A percentile compares a stretch with the other conserved stretches of the same genome.
phyloP scores from a whole-genome alignment of 2,113 vertebrate species.

The Anoura caudifer region DNA sequence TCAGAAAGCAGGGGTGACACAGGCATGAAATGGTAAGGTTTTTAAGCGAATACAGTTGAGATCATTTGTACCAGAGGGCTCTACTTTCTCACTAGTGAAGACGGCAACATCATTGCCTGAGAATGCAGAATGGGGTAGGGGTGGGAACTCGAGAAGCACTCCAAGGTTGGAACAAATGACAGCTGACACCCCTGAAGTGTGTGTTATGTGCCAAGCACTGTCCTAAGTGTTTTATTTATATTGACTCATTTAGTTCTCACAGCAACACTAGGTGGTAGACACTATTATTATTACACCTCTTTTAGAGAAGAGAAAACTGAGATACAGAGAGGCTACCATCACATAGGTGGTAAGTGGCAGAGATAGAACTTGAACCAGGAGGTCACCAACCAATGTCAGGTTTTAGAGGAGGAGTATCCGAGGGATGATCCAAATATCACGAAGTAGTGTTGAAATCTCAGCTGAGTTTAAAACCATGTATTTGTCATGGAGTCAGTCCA shows the following conservation, averaged over 20 bases:
- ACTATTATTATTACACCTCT: not conserved
- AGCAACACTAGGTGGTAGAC: not conserved
- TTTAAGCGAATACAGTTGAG: not conserved
- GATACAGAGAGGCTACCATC: not conserved
- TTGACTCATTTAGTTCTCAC: not conserved
- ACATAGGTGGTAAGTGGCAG: not conserved
- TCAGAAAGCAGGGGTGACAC: not conserved
- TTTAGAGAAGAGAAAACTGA: not conserved
- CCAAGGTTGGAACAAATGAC: not conserved
- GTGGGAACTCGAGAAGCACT: accelerated
- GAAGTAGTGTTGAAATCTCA: not conserved
- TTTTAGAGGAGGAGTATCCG: not conserved
- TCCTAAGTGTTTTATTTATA: not conserved
- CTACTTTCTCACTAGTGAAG: not conserved
- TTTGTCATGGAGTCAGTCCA: not conserved
- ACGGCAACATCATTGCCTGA: accelerated
- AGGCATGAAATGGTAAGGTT: not conserved
- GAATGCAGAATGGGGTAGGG: accelerated
- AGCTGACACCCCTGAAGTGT: not conserved
- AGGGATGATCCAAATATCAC: not conserved
- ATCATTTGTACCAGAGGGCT: not conserved
- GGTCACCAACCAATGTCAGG: not conserved
- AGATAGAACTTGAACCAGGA: not conserved
- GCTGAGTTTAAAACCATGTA: not conserved
- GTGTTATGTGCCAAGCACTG: not conserved